Conservation (phyloP, 2,797 vertebrate species). For the Streptopelia turtur region DNA sequence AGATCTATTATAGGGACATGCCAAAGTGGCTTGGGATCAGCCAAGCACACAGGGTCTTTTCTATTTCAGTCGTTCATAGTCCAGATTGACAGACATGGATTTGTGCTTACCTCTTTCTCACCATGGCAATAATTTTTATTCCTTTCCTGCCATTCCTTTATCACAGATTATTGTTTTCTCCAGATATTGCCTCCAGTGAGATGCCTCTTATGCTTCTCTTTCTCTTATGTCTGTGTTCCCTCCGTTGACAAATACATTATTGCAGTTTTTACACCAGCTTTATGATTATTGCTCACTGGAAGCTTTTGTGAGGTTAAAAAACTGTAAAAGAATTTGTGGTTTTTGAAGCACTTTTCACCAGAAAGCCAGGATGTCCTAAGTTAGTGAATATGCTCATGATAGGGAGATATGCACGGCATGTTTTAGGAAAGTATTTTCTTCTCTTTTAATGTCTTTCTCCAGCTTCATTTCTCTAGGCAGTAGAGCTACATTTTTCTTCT, state of each 20-base stretch:
- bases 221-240: neutral
- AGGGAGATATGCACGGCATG: neutral
- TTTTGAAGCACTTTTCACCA: neutral
- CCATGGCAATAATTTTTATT: neutral
- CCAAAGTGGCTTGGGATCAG: neutral
- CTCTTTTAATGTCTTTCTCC: neutral
- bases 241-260: neutral
- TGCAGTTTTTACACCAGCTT: neutral
- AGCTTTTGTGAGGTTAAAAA: neutral
- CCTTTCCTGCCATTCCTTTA: neutral
- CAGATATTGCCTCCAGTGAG: neutral
- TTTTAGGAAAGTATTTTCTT: neutral
- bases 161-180: neutral
- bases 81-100: neutral
- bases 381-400: rapidly evolving
- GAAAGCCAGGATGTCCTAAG: neutral
- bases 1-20: neutral
- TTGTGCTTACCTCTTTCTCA: neutral
- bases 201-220: neutral
- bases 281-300: neutral
- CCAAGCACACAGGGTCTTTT: neutral
- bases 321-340: neutral
- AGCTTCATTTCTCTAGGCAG: neutral
- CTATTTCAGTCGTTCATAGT: neutral
- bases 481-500: neutral